These are phyloP conservation scores for Heliocidaris tuberculata DNA, from an alignment of 35 echinoderm and acorn worm genomes.

Conservation along the genomic window DNA sequence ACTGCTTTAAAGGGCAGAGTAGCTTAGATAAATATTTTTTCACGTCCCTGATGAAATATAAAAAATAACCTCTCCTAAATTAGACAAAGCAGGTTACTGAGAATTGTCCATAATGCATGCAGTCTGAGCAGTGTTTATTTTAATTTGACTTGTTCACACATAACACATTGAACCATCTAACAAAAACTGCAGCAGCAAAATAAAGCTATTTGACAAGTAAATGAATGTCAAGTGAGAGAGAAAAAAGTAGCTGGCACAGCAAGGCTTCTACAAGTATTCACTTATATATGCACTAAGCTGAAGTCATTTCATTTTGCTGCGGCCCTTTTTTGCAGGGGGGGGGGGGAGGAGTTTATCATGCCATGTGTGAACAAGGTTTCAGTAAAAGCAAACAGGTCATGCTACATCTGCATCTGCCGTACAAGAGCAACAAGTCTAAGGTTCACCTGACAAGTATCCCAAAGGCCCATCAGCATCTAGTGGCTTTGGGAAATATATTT, in stretches of 20 bases:
- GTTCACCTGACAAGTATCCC: neutral
- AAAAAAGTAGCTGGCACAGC: too few relatives aligned
- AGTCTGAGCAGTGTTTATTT: neutral
- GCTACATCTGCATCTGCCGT: neutral
- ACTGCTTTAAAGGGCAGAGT: neutral
- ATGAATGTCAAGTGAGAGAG: too few relatives aligned
- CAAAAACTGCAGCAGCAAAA: too few relatives aligned
- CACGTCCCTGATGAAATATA: neutral
- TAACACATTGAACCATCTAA: too few relatives aligned
- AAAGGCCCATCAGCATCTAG: neutral
- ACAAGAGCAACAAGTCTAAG: neutral
- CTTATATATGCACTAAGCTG: too few relatives aligned
- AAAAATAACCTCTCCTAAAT: neutral
- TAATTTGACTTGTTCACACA: neutral
- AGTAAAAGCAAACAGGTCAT: neutral
- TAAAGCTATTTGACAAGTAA: too few relatives aligned
- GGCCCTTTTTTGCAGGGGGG: too few relatives aligned
- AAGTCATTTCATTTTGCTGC: too few relatives aligned
- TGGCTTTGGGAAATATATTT: neutral
- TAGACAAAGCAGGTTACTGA: neutral
- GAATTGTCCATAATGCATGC: neutral
- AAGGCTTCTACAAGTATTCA: too few relatives aligned
- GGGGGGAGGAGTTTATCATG: too few relatives aligned
- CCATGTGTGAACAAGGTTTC: neutral
- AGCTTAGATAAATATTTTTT: neutral